Evolutionary conservation across 1,140 invertebrate genomes (phyloP), one percentile per base, ranked within the genome.

Genomic region (Zaprionus ornatus): DNA sequence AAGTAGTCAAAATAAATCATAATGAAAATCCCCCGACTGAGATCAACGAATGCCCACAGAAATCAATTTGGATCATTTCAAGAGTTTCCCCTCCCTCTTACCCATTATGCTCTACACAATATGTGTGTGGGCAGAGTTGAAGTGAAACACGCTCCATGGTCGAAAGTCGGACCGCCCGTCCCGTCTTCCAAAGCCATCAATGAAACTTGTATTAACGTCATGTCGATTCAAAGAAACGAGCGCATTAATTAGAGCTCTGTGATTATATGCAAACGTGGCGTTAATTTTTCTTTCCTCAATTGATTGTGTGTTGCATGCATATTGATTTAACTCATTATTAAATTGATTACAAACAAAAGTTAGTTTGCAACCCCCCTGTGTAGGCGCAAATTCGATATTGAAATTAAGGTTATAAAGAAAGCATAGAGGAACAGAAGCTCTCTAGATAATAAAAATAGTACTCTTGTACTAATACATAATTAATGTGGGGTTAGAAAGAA

Each of bases 21-120:
- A 63, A 76, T 60, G 77, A 79, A 79, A 79, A 73, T 79, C 42
- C 62, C 62, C 75, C 42, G 23, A 42, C 32, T 61, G 40, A 48
- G 10, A 13, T 45, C 3, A 37, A 40, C 40, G 37, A 62, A 48
- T 40, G 19, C 54, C 64, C 35, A 66, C 23, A 56, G 48, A 63
- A 62, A 45, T 56, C 48, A 56, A 62, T 48, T 45, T 54, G 19
- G 6, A 35, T 32, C 42, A 55, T 65, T 62, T 64, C n/a, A 27
- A 75, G 54, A 64, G 60, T 60, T 71, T 25, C 63, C 45, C 45
- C 9, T 21, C 45, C 3, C n/a, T 9, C 9, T 10, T 48, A 40
- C 15, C 15, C 45, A 40, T 3, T 32, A 52, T 13, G 13, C 59
- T 63, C 13, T 23, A 10, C 19, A 17, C n/a, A 45, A 9, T 17